Base-by-base conservation (phyloP, 2,113 vertebrate species). In the Sminthopsis crassicaudata region DNA sequence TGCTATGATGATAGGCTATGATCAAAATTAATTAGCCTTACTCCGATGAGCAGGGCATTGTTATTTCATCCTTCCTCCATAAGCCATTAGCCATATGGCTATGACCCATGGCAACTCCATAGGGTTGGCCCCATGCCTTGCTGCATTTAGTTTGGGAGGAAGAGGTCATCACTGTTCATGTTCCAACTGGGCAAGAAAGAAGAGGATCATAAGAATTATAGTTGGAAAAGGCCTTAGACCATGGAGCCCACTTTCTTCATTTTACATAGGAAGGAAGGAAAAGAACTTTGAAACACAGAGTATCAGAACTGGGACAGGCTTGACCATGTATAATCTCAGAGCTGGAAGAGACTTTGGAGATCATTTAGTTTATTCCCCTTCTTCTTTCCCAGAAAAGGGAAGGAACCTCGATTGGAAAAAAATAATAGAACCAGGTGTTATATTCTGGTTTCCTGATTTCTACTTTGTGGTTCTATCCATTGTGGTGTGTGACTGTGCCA, bases 21-120 rank as follows among this genome's bases (percentile, higher is more conserved):
- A 84, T 98, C 97, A 94, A 89, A 92, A 98, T 98, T 98, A 98
- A 98, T 98, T 98, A 98, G 97, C 97, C 98, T 98, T 97, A 97
- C 97, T 97, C 97, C 98, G 96, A 97, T 95, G 95, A 96, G 93
- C 94, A 94, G 96, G 94, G 95, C 97, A 97, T 98, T 98, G 97
- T 93, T 96, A 90, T 97, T 97, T 97, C 96, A 96, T 96, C 94
- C 76, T 97, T 95, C 93, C 52, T 84, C 0, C 0, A 24, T 91
- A 95, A 97, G 94, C 91, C 0, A 4, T 94, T 97, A 60, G 67
- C n/a, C 67, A 84, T 84, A n/a, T 84, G 67, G 67, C 67, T 84
- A 42, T 84, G 67, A 84, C n/a, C 67, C n/a, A 8, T 84, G 67
- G 67, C 14, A 22, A 84, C n/a, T 84, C n/a, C 19, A 84, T 19